A percentile compares a stretch with the other conserved stretches of the same genome.
phyloP scores from a whole-genome alignment of 2,797 vertebrate species.

The Sebastes matsubarae region DNA sequence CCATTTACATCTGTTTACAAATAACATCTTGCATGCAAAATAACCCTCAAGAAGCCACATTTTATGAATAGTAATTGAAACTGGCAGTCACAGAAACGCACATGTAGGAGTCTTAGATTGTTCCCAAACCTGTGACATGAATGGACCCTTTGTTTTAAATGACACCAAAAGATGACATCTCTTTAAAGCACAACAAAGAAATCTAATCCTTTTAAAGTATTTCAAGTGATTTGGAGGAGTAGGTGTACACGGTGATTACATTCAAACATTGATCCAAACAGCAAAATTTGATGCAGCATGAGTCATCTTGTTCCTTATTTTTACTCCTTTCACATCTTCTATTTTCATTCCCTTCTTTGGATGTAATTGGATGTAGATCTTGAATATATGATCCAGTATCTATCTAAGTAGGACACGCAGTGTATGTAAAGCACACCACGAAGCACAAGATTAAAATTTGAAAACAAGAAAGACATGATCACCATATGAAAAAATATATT shows the following conservation, averaged over 20 bases:
- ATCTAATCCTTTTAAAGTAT: neutral
- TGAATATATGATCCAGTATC: neutral
- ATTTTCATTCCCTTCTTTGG: neutral
- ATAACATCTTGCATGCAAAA: neutral
- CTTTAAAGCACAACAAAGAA: neutral
- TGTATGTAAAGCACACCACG: neutral
- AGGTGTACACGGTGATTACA: neutral
- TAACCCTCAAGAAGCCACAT: neutral
- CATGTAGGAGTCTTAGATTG: neutral
- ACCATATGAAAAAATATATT: neutral
- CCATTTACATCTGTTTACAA: neutral
- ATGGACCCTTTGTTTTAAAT: neutral
- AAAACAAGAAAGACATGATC: slow-evolving; percentile 11
- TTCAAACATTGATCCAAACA: neutral
- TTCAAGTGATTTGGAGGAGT: neutral
- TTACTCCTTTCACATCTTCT: neutral
- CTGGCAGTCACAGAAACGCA: neutral
- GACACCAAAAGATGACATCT: neutral
- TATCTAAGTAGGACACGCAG: neutral
- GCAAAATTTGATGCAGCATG: neutral
- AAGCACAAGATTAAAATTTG: neutral
- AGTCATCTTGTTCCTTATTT: neutral
- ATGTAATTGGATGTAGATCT: neutral
- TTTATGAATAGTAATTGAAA: neutral
- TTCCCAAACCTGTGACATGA: neutral